These are phyloP conservation scores for Nephrocerus scutellatus DNA, from an alignment of 2,888 invertebrate species.

Conservation along the genomic window DNA sequence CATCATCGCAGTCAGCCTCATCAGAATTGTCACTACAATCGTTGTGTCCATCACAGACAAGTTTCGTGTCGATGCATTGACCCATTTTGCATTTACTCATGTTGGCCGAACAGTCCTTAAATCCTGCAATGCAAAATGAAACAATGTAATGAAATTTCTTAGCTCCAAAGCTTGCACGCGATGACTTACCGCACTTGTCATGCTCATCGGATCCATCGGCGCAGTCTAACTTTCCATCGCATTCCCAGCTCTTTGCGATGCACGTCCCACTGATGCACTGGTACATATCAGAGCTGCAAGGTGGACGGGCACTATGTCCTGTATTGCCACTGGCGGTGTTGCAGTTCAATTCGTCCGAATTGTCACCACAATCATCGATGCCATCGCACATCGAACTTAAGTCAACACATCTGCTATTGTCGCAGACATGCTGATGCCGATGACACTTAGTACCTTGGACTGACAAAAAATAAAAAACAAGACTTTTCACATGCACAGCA, in stretches of 20 bases:
- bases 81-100: conserved; percentile 49
- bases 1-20: conserved; percentile 48
- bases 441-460: conserved; percentile 44
- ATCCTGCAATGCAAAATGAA: conserved; percentile 17
- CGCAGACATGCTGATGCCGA: conserved; percentile 49
- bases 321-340: conserved; percentile 21
- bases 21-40: conserved; percentile 57
- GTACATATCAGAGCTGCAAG: conserved; percentile 50
- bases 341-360: conserved; percentile 53
- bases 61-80: conserved; percentile 51
- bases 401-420: conserved; percentile 50
- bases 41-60: conserved; percentile 54
- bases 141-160: not conserved
- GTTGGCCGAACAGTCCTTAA: conserved; percentile 34
- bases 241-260: conserved; percentile 59
- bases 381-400: conserved; percentile 51
- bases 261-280: conserved; percentile 65
- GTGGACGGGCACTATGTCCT: not conserved
- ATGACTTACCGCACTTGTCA: conserved; percentile 49
- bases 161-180: too few relatives aligned
- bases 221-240: conserved; percentile 72
- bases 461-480: conserved; percentile 10
- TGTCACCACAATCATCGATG: conserved; percentile 53
- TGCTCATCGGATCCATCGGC: conserved; percentile 67
- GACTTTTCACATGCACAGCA: not conserved